Conservation (phyloP, 2,113 vertebrate species). For the Hepsetus odoe region DNA sequence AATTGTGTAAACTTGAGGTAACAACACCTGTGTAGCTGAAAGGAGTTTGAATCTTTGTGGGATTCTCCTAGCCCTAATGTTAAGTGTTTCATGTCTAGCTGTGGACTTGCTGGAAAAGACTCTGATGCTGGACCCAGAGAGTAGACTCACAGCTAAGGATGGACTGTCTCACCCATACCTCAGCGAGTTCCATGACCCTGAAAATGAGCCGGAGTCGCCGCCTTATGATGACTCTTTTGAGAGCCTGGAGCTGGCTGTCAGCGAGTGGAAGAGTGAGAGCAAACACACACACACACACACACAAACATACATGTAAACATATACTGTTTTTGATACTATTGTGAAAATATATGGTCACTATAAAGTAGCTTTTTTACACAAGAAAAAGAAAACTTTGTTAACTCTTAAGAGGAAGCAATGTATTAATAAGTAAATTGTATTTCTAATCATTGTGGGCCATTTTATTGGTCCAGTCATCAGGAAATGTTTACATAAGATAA, state of each 20-base stretch:
- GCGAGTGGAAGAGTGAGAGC: conserved; percentile 81
- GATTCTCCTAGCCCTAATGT: not conserved
- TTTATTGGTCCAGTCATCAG: too few relatives aligned
- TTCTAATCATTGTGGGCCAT: too few relatives aligned
- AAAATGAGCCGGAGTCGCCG: conserved; percentile 66
- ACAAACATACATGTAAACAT: not conserved
- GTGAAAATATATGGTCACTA: too few relatives aligned
- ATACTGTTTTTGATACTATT: too few relatives aligned
- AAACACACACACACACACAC: not conserved
- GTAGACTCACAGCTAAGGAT: conserved; percentile 72
- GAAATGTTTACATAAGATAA: too few relatives aligned
- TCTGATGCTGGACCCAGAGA: conserved; percentile 79
- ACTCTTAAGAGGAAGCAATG: too few relatives aligned
- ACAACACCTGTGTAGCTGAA: not conserved
- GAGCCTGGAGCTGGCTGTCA: conserved; percentile 72
- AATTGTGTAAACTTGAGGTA: not conserved
- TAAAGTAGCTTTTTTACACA: too few relatives aligned
- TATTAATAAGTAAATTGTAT: too few relatives aligned
- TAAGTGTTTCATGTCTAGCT: conserved; percentile 55
- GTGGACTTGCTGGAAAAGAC: conserved; percentile 76
- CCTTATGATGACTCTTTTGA: conserved; percentile 83
- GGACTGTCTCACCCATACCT: conserved; percentile 76
- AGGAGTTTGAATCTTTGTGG: not conserved
- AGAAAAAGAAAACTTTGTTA: too few relatives aligned
- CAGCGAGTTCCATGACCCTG: conserved; percentile 77